Evolutionary conservation across 1,140 invertebrate genomes (phyloP), one percentile per base, ranked within the genome.

Genomic region (Plutomurus gul): DNA sequence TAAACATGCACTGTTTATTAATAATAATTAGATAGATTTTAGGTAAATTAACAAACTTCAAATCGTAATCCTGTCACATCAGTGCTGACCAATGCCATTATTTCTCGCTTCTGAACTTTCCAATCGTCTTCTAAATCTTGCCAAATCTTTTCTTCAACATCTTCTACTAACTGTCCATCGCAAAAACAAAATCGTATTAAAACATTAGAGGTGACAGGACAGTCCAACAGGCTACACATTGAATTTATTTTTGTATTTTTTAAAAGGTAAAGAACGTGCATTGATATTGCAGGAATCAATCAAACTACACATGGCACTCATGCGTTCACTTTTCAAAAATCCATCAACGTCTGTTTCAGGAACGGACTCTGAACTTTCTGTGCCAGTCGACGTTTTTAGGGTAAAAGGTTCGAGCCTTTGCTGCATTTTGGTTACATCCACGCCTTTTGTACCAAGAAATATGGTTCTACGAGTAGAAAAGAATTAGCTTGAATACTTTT

Each of bases 391-490:
- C 39, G 40, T 51, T n/a, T 33, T 65, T 20, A 79, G 20, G 86
- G 92, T 96, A 0, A 98, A 88, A 3, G 92, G 91, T 87, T 96
- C 95, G 18, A 99, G 88, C 85, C 96, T 96, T 84, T 96, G 94
- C 5, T 93, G 92, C 75, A 98, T 93, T 87, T 93, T 93, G n/a
- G 95, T 94, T 25, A 98, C 87, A 87, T 97, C 96, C 83, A 97
- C 93, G 6, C 96, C 96, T 88, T 94, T 93, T 0, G 95, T 94
- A 13, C 96, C 96, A 75, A 99, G 88, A 37, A 99, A 87, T n/a
- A 98, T 90, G 84, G 97, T 94, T 0, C 95, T 96, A n/a, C n/a
- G n/a, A n/a, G 85, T 91, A 90, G 56, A 81, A 74, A 51, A 70
- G 7, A 65, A 30, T 18, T n/a, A n/a, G n/a, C n/a, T n/a, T n/a